Evolutionary conservation across 2,113 vertebrate genomes (phyloP), one percentile per base, ranked within the genome.

Genomic region (Willisornis vidua): DNA sequence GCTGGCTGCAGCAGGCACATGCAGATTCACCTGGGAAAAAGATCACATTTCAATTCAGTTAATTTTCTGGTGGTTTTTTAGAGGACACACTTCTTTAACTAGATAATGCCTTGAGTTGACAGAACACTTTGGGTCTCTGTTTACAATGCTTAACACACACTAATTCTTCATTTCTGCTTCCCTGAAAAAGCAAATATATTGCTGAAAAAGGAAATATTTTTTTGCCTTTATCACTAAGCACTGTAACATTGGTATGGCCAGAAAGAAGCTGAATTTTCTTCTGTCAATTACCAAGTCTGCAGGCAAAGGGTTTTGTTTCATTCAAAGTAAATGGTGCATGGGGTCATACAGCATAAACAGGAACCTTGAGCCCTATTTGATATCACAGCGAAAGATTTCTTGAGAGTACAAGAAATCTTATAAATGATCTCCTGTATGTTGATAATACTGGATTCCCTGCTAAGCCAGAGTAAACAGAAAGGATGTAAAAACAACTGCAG

Each of bases 391-490:
- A 93, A 96, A 90, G 62, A 77, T 93, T 93, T 95, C 62, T 93
- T 82, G 55, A 81, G 59, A 87, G 29, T 68, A 61, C 73, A 73
- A 88, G 85, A 68, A 80, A 84, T 79, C 65, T 96, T 87, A 46
- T 29, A 90, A 97, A 93, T 96, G 9, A 83, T 94, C 62, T 87
- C 71, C 75, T 86, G 19, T 92, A 51, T 73, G 65, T 95, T 97
- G 91, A 77, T 97, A 93, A 96, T 93, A 85, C 43, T 94, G 71
- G 88, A 75, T 97, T 98, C 85, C 90, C 93, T 95, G 78, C 95
- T 89, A 97, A 97, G 94, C 79, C 85, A 93, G 87, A 95, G 59
- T 85, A 98, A 98, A 96, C 91, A 97, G 81, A 97, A 97, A 97
- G 58, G 90, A 95, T 52, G 66, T 93, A 92, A 94, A 97, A 98